Evolutionary conservation across 2,888 invertebrate genomes (phyloP).

Genomic region (Pasiphila rectangulata): DNA sequence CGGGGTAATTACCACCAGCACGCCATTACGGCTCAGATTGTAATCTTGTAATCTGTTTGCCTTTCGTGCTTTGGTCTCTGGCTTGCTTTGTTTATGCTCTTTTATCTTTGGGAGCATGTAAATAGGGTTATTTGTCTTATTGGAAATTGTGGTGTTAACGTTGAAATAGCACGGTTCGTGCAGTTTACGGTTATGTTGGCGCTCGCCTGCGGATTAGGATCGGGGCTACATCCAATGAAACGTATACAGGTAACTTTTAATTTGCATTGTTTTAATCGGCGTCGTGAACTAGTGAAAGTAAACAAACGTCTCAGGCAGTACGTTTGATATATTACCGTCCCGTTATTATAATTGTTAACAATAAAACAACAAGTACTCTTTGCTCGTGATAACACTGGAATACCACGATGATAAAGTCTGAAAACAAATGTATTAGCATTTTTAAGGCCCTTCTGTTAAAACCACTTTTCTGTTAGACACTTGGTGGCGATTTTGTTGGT

Average conservation of each 20-base stretch:
- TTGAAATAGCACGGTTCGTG: conserved; percentile 29
- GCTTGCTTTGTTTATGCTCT: conserved; percentile 27
- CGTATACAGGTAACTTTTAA: neutral
- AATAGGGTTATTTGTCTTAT: conserved; percentile 33
- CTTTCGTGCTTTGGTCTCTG: conserved; percentile 36
- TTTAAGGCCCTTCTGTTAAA: too few relatives aligned
- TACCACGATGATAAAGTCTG: too few relatives aligned
- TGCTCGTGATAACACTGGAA: too few relatives aligned
- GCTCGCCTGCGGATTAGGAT: conserved; percentile 3
- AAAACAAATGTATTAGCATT: too few relatives aligned
- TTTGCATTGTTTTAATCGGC: neutral
- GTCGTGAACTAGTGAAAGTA: neutral
- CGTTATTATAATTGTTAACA: too few relatives aligned
- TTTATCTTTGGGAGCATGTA: conserved; percentile 34
- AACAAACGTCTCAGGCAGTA: neutral
- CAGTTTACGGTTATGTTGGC: conserved; percentile 15
- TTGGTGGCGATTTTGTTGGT: too few relatives aligned
- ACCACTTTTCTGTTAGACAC: too few relatives aligned
- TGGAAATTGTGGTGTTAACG: conserved; percentile 36
- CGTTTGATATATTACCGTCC: too few relatives aligned
- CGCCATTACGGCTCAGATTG: conserved; percentile 36
- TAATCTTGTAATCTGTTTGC: conserved; percentile 44
- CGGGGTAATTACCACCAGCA: conserved; percentile 32
- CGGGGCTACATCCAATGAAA: conserved; percentile 9
- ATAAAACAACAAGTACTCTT: too few relatives aligned